These are phyloP conservation scores for Lepidochitona cinerea DNA, from an alignment of 2,888 invertebrate species.

Conservation along the genomic window DNA sequence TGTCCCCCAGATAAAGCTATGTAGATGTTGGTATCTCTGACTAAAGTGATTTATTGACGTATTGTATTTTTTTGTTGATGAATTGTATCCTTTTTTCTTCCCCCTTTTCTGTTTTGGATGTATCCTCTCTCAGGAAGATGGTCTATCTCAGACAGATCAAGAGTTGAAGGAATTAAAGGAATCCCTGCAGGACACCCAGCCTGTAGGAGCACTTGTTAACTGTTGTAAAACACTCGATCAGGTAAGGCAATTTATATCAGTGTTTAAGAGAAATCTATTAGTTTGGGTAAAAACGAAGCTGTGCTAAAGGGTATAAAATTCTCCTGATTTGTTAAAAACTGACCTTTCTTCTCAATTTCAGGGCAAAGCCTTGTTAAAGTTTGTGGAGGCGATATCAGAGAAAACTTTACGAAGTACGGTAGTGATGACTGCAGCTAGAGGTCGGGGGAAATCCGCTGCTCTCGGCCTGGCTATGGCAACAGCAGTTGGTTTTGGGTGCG, in stretches of 20 bases:
- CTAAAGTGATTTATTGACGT: too few relatives aligned
- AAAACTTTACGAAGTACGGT: slow-evolving; percentile 91
- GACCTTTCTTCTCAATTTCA: slow-evolving; percentile 51
- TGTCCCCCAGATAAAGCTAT: too few relatives aligned
- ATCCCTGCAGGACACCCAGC: slow-evolving; percentile 90
- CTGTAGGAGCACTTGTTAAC: slow-evolving; percentile 89
- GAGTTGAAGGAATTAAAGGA: slow-evolving; percentile 84
- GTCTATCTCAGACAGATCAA: slow-evolving; percentile 71
- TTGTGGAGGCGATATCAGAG: slow-evolving; percentile 95
- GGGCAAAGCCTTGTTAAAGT: slow-evolving; percentile 91
- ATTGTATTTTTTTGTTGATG: too few relatives aligned
- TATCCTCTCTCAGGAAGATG: slow-evolving; percentile 46
- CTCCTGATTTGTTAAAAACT: background rate
- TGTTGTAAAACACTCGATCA: slow-evolving; percentile 95
- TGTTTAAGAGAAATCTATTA: background rate
- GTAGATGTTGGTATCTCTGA: too few relatives aligned
- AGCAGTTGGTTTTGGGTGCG: slow-evolving; percentile 73
- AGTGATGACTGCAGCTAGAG: slow-evolving; percentile 95
- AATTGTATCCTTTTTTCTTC: too few relatives aligned
- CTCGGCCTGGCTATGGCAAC: slow-evolving; percentile 89
- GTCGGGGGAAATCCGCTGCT: slow-evolving; percentile 98
- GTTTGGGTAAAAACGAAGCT: background rate
- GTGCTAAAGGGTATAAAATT: background rate
- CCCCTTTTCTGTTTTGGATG: too few relatives aligned
- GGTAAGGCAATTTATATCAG: slow-evolving; percentile 62